A percentile compares a stretch with the other conserved stretches of the same genome.
phyloP scores from a whole-genome alignment of 2,888 invertebrate genomes.

The Gisinianus flammeolus region DNA sequence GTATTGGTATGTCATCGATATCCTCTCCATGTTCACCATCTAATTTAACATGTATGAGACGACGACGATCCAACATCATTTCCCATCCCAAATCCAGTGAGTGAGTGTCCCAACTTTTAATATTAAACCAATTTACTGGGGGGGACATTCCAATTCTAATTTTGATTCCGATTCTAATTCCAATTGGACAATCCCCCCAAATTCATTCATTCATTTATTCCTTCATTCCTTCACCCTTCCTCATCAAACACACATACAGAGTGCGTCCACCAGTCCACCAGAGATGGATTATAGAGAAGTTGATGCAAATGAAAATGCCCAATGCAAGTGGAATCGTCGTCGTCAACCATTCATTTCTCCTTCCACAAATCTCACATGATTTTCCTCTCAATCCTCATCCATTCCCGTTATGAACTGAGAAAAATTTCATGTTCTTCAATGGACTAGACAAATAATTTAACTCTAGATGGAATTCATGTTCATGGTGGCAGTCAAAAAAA shows the following conservation, averaged over 20 bases:
- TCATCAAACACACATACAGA: no score
- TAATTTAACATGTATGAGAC: neutral
- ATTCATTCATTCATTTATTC: neutral
- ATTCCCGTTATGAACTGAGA: no score
- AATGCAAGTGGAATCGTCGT: neutral
- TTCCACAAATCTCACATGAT: neutral
- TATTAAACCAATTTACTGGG: neutral
- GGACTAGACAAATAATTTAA: no score
- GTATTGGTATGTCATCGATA: conserved; percentile 43
- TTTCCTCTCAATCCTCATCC: neutral
- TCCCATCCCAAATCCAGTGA: neutral
- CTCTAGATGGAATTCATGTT: no score
- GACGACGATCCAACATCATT: neutral
- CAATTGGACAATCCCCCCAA: no score
- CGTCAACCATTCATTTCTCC: neutral
- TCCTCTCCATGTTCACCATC: neutral
- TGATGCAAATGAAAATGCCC: neutral
- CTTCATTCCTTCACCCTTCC: neutral
- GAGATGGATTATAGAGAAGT: no score
- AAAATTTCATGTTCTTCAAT: no score
- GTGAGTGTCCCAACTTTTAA: neutral
- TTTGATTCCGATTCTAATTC: neutral
- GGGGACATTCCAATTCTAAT: neutral
- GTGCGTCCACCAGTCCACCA: neutral
- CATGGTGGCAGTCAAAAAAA: neutral